Percentiles rank a stretch among this genome's conserved stretches.
Evolutionary conservation across 2,797 vertebrate species (phyloP).

Genomic region (Agapornis canus): DNA sequence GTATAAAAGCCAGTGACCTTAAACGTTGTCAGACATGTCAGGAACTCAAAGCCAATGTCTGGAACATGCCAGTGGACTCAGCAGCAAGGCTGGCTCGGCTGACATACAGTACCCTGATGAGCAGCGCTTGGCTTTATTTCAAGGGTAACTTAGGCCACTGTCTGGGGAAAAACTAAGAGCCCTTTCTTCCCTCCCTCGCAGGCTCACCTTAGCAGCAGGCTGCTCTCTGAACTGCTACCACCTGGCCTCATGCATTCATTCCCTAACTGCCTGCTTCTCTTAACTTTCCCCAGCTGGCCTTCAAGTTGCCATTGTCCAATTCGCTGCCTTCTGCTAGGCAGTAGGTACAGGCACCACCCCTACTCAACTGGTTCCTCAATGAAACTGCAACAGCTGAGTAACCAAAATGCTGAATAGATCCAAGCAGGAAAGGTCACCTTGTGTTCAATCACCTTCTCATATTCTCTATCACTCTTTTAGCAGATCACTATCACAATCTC

Average conservation of each 20-base stretch:
- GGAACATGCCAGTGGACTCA: not conserved
- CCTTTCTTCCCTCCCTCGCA: not conserved
- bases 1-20: not conserved
- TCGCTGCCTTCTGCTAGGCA: not conserved
- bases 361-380: not conserved
- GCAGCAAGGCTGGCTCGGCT: not conserved
- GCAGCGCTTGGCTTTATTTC: not conserved
- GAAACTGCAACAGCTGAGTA: not conserved
- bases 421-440: not conserved
- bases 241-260: not conserved
- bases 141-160: not conserved
- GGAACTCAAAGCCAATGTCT: constrained; percentile 9
- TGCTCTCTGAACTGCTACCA: not conserved
- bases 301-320: not conserved
- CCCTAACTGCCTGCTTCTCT: not conserved
- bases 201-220: not conserved
- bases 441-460: not conserved
- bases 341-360: not conserved
- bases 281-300: not conserved
- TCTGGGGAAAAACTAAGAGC: not conserved
- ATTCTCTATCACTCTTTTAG: not conserved
- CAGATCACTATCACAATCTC: not conserved
- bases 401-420: not conserved
- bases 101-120: not conserved
- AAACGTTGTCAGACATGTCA: not conserved